A percentile compares a stretch with the other conserved stretches of the same genome.
phyloP scores from a whole-genome alignment of 2,888 invertebrate species.

The Pantelozetes paolii region DNA sequence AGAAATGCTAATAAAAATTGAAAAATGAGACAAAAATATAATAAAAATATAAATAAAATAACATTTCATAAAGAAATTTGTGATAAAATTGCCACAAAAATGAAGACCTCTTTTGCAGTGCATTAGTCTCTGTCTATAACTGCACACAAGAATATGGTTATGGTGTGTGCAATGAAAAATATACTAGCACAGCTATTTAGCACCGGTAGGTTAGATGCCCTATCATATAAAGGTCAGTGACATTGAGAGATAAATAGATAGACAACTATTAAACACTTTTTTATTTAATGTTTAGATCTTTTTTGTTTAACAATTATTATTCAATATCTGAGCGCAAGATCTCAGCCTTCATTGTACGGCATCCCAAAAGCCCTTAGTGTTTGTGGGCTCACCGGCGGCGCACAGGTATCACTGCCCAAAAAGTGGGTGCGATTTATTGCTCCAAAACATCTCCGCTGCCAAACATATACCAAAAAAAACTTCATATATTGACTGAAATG shows the following conservation, averaged over 20 bases:
- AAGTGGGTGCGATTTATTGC: conserved; percentile 16
- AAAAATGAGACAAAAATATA: too few relatives aligned
- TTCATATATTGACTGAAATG: neutral
- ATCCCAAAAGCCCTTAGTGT: neutral
- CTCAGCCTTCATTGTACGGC: neutral
- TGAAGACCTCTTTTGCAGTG: too few relatives aligned
- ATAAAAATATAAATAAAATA: too few relatives aligned
- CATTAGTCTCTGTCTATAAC: neutral
- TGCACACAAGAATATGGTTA: neutral
- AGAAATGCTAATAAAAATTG: too few relatives aligned
- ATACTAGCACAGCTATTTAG: neutral
- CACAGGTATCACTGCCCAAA: neutral
- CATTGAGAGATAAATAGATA: conserved; percentile 6
- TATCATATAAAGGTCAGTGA: conserved; percentile 5
- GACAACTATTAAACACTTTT: conserved; percentile 13
- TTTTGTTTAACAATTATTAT: neutral
- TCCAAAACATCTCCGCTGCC: neutral
- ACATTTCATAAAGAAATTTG: too few relatives aligned
- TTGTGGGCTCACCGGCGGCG: neutral
- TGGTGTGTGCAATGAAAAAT: neutral
- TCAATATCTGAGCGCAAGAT: neutral
- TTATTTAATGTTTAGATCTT: neutral
- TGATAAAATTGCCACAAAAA: too few relatives aligned
- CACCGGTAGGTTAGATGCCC: neutral
- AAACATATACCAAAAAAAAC: neutral